These are phyloP conservation scores for Ascidia mentula DNA, from an alignment of 23 tunicate genomes.

Conservation along the genomic window DNA sequence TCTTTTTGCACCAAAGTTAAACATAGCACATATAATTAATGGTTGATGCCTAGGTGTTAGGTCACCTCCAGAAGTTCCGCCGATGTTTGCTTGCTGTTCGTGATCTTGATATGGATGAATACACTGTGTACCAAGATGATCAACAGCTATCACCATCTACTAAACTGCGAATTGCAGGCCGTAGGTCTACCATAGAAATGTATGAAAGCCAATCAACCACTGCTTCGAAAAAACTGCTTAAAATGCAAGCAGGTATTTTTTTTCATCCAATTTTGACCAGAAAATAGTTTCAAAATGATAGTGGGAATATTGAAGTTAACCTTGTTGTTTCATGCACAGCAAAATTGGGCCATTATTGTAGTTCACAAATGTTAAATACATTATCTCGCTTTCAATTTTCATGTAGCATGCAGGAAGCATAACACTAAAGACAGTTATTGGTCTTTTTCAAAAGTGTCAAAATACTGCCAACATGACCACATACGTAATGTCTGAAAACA, in stretches of 20 bases:
- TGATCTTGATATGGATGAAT: conserved; percentile 43
- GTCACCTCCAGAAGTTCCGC: conserved; percentile 87
- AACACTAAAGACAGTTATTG: no score
- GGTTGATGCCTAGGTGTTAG: conserved; percentile 88
- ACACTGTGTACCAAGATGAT: not conserved
- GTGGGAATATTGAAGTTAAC: no score
- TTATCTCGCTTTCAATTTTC: no score
- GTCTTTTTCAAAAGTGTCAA: no score
- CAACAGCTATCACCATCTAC: not conserved
- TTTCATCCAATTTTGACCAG: no score
- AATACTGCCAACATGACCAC: no score
- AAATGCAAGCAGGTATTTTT: conserved; percentile 58
- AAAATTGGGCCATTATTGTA: not conserved
- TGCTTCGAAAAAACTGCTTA: conserved; percentile 22
- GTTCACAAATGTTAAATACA: no score
- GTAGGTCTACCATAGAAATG: conserved; percentile 75
- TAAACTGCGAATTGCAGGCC: not conserved
- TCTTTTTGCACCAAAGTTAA: no score
- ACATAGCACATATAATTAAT: no score
- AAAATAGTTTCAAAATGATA: no score
- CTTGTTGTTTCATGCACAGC: no score
- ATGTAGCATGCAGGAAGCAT: not conserved
- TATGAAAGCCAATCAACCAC: conserved; percentile 64
- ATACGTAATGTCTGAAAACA: not conserved
- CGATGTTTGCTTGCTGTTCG: conserved; percentile 67